Percentiles rank a stretch among this genome's conserved stretches.
phyloP scores from a whole-genome alignment of 2,113 vertebrate species.

The Amazona vittata region DNA sequence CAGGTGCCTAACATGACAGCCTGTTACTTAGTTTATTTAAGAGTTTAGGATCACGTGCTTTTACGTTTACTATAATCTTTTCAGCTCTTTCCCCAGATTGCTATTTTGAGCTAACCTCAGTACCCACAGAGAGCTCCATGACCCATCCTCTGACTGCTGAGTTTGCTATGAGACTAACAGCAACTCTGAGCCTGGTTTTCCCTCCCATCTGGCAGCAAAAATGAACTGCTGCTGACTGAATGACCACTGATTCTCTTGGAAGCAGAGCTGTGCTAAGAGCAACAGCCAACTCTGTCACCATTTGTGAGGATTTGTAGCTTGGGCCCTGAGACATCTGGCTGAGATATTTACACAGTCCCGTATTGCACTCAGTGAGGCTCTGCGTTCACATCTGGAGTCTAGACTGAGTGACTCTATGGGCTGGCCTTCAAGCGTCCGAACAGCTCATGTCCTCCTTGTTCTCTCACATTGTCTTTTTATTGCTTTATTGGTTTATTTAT shows the following conservation, averaged over 20 bases:
- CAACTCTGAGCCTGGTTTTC: slow-evolving; percentile 14
- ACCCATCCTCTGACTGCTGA: background rate
- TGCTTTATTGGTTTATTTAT: slow-evolving; percentile 38
- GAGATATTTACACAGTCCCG: slow-evolving; percentile 69
- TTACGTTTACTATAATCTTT: slow-evolving; percentile 34
- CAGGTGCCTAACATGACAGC: background rate
- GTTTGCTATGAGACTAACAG: slow-evolving; percentile 43
- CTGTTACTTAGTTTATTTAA: background rate
- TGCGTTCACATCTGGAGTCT: slow-evolving; percentile 86
- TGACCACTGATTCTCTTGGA: slow-evolving; percentile 63
- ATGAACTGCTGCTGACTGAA: slow-evolving; percentile 53
- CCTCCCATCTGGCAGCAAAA: slow-evolving; percentile 47
- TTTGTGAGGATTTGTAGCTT: slow-evolving; percentile 74
- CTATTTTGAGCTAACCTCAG: background rate
- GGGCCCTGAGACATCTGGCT: slow-evolving; percentile 83
- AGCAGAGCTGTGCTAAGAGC: slow-evolving; percentile 57
- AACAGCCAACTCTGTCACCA: slow-evolving; percentile 77
- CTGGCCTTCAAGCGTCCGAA: slow-evolving; percentile 62
- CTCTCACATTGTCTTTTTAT: slow-evolving; percentile 31
- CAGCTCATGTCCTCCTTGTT: slow-evolving; percentile 47
- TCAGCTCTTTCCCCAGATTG: background rate
- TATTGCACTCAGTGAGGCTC: slow-evolving; percentile 62
- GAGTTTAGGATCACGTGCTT: background rate
- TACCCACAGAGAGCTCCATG: slow-evolving; percentile 6
- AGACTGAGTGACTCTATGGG: slow-evolving; percentile 81